phyloP scores from a whole-genome alignment of 2,113 vertebrate species.

The Scomber colias region DNA sequence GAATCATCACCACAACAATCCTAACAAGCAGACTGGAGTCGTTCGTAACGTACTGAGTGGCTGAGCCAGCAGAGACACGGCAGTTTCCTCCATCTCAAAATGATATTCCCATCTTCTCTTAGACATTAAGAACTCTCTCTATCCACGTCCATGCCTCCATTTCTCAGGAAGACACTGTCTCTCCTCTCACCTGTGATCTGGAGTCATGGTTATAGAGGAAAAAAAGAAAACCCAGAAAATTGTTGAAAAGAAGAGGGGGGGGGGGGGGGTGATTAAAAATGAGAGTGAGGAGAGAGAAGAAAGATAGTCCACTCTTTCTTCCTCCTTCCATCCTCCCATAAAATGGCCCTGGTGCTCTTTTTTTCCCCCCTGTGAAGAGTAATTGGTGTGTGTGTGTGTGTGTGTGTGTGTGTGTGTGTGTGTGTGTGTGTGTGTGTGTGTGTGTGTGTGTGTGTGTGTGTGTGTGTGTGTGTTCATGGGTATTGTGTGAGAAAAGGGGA shows the following conservation, averaged over 20 bases:
- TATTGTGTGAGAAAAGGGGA: slow-evolving; percentile 14
- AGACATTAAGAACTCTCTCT: slow-evolving; percentile 2
- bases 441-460: slow-evolving; percentile 23
- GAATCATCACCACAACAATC: slow-evolving; percentile 44
- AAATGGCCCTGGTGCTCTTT: slow-evolving; percentile 76
- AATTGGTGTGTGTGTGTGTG: slow-evolving; percentile 68
- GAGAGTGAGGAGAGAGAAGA: slow-evolving; percentile 37
- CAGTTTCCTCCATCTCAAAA: slow-evolving; percentile 16
- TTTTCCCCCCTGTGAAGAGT: slow-evolving; percentile 72
- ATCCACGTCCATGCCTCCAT: slow-evolving; percentile 3
- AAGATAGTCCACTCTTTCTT: slow-evolving; percentile 56
- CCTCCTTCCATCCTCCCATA: slow-evolving; percentile 51
- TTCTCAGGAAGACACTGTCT: slow-evolving; percentile 27
- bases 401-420: slow-evolving; percentile 23
- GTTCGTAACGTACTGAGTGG: slow-evolving; percentile 1
- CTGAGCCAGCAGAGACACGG: slow-evolving; percentile 11
- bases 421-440: slow-evolving; percentile 56
- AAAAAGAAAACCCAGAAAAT: slow-evolving; percentile 8
- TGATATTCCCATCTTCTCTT: neutral
- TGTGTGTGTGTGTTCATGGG: slow-evolving; percentile 52
- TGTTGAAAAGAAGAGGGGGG: slow-evolving; percentile 30
- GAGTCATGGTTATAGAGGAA: slow-evolving; percentile 4
- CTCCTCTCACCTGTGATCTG: slow-evolving; percentile 67
- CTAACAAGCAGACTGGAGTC: slow-evolving; percentile 1
- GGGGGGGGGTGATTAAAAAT: slow-evolving; percentile 34